phyloP scores from a whole-genome alignment of 53 echinoderm and acorn worm genomes.

The Zoroaster sp. region DNA sequence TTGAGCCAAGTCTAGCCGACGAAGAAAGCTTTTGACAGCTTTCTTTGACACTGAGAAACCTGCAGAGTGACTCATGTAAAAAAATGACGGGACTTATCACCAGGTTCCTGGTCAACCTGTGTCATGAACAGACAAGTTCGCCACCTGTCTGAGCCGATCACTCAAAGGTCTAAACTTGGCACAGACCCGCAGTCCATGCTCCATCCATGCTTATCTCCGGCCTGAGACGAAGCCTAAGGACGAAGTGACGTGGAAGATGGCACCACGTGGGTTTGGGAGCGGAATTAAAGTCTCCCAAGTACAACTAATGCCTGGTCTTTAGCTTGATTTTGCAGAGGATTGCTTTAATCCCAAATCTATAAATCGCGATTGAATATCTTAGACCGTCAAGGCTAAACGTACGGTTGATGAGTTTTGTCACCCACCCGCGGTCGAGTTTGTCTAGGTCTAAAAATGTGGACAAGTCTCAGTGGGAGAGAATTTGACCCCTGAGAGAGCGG shows the following conservation, averaged over 20 bases:
- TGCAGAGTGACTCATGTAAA: constrained; percentile 9
- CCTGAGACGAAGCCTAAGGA: neutral
- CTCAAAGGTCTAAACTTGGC: constrained; percentile 28
- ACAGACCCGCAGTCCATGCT: constrained; percentile 8
- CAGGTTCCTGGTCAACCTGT: neutral
- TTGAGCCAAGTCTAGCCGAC: neutral
- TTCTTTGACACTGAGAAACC: neutral
- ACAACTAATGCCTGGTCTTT: neutral
- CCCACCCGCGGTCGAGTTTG: neutral
- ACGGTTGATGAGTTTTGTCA: neutral
- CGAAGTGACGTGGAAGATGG: no score
- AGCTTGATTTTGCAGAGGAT: neutral
- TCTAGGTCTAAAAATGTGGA: neutral
- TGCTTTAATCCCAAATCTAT: neutral
- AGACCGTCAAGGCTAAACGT: neutral
- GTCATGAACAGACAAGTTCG: neutral
- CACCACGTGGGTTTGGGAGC: no score
- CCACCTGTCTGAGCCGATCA: constrained; percentile 34
- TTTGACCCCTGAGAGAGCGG: neutral
- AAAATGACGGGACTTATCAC: constrained; percentile 1
- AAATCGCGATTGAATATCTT: neutral
- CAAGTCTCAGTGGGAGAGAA: neutral
- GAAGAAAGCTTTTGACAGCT: neutral
- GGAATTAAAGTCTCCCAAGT: neutral
- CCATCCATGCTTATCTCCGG: constrained; percentile 3